phyloP scores from a whole-genome alignment of 2,888 invertebrate species.

The Meloe dianella region DNA sequence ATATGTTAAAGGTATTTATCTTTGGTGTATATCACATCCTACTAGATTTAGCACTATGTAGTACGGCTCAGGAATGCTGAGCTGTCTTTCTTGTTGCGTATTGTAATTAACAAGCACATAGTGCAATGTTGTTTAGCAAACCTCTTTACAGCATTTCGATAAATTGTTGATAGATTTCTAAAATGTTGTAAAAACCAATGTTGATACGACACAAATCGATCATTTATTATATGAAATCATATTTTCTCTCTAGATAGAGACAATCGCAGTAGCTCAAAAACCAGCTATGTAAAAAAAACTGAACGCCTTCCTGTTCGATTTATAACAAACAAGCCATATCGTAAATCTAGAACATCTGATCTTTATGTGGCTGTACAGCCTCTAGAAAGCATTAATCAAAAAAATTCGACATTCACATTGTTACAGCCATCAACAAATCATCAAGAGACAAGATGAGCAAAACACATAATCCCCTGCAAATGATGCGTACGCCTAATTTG shows the following conservation, averaged over 20 bases:
- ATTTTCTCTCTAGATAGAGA: not conserved
- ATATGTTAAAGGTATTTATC: constrained; percentile 44
- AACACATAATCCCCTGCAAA: constrained; percentile 24
- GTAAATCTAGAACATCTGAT: not conserved
- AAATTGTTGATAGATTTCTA: constrained; percentile 23
- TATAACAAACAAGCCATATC: constrained; percentile 5
- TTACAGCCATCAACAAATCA: constrained; percentile 41
- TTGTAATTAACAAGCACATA: constrained; percentile 36
- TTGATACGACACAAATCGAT: constrained; percentile 2
- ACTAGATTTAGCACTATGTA: constrained; percentile 46
- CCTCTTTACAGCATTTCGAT: constrained; percentile 22
- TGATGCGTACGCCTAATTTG: constrained; percentile 16
- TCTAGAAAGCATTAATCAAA: constrained; percentile 31
- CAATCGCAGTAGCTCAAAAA: not conserved
- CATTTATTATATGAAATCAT: not conserved
- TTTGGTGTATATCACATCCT: constrained; percentile 45
- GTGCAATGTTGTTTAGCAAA: constrained; percentile 25
- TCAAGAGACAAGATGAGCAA: constrained; percentile 27
- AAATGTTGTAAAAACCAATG: not conserved
- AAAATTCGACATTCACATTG: constrained; percentile 33
- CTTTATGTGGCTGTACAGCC: constrained; percentile 12
- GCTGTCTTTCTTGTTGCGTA: constrained; percentile 26
- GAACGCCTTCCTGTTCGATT: constrained; percentile 9
- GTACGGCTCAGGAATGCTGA: constrained; percentile 35
- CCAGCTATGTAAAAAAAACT: not conserved